phyloP scores from a whole-genome alignment of 2,888 invertebrate species.

The Cyrtodaria siliqua region DNA sequence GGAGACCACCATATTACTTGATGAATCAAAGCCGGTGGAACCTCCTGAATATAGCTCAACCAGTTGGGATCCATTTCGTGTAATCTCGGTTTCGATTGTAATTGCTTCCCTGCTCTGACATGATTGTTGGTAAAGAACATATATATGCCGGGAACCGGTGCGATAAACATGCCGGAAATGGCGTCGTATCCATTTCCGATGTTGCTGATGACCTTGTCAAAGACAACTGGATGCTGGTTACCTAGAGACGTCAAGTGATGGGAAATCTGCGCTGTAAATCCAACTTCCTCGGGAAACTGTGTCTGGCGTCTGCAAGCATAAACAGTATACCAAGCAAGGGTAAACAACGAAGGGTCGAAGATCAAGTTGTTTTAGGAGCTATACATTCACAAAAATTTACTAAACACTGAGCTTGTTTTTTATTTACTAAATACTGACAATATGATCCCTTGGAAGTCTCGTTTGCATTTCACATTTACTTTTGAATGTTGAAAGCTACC shows the following conservation, averaged over 20 bases:
- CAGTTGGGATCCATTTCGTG: neutral
- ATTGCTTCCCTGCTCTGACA: conserved; percentile 7
- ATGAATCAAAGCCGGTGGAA: neutral
- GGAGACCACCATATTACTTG: no score
- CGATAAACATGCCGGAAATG: conserved; percentile 1
- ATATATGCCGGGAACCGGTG: conserved; percentile 11
- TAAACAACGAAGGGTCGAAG: no score
- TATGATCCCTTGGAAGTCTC: no score
- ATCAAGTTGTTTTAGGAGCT: no score
- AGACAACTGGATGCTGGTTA: neutral
- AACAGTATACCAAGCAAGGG: no score
- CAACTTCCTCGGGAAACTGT: neutral
- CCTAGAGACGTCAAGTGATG: neutral
- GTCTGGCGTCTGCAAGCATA: neutral
- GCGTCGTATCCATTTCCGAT: conserved; percentile 6
- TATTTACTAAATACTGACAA: no score
- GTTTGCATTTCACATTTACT: no score
- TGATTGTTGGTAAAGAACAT: conserved; percentile 16
- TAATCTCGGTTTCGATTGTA: conserved; percentile 11
- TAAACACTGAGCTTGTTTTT: no score
- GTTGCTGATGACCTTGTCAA: neutral
- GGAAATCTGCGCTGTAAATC: neutral
- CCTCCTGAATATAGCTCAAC: conserved; percentile 4
- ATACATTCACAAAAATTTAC: no score
- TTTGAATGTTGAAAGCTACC: no score